A percentile compares a stretch with the other conserved stretches of the same genome.
Evolutionary conservation across 2,113 vertebrate species (phyloP).

Genomic region (Talpa occidentalis): DNA sequence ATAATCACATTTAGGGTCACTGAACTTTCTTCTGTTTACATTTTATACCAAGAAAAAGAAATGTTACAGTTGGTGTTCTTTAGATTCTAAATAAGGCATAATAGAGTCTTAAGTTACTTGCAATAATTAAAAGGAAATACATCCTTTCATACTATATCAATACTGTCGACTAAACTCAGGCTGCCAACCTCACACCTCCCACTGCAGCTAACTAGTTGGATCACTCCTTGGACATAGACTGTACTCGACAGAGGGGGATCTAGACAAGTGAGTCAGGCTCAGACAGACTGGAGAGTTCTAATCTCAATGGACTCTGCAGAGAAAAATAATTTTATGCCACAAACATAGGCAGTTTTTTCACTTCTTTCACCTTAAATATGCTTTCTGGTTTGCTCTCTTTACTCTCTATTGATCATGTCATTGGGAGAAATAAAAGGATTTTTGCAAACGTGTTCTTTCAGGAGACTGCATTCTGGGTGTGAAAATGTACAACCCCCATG

Average conservation of each 20-base stretch:
- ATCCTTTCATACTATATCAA: not conserved
- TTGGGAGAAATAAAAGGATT: not conserved
- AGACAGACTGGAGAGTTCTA: not conserved
- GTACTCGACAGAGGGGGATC: no score
- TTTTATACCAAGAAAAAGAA: not conserved
- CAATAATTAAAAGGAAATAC: not conserved
- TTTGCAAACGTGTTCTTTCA: conserved; percentile 10
- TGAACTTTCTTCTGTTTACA: conserved; percentile 17
- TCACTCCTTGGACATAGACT: not conserved
- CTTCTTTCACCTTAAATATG: conserved; percentile 33
- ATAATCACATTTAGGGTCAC: conserved; percentile 13
- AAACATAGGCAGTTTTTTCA: not conserved
- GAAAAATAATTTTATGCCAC: not conserved
- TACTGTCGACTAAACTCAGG: not conserved
- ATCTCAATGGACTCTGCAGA: not conserved
- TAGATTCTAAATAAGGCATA: not conserved
- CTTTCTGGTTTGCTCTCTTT: not conserved
- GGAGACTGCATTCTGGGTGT: not conserved
- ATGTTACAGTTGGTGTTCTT: not conserved
- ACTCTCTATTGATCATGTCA: not conserved
- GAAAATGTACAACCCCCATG: not conserved
- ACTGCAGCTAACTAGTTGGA: not conserved
- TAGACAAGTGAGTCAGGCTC: not conserved
- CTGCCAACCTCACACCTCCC: not conserved
- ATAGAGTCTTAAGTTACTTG: not conserved